These are phyloP conservation scores for Bibio marci DNA, from an alignment of 2,888 invertebrate species.

Conservation along the genomic window DNA sequence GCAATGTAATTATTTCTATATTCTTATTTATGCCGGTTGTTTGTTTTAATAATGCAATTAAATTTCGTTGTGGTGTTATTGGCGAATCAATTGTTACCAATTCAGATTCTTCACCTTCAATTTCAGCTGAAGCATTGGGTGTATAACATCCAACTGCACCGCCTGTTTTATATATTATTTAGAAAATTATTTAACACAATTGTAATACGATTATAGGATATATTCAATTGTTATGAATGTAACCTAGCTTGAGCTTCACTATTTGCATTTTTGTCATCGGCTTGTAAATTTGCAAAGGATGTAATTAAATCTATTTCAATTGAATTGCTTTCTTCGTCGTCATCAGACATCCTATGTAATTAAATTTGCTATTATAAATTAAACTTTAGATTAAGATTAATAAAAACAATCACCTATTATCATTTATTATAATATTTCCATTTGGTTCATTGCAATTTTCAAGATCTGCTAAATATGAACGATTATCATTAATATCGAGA, in stretches of 20 bases:
- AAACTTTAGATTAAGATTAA: constrained; percentile 12
- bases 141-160: constrained; percentile 39
- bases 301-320: constrained; percentile 38
- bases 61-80: constrained; percentile 47
- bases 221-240: too few relatives aligned
- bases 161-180: too few relatives aligned
- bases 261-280: constrained; percentile 35
- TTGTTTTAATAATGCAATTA: constrained; percentile 52
- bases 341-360: constrained; percentile 34
- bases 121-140: constrained; percentile 53
- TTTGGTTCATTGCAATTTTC: constrained; percentile 47
- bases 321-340: constrained; percentile 43
- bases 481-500: constrained; percentile 8
- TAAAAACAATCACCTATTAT: constrained; percentile 38
- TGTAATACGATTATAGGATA: too few relatives aligned
- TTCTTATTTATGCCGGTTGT: constrained; percentile 29
- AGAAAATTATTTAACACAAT: background rate
- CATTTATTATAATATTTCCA: constrained; percentile 47
- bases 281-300: constrained; percentile 36
- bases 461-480: too few relatives aligned
- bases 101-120: constrained; percentile 69
- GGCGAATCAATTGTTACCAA: constrained; percentile 62
- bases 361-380: background rate
- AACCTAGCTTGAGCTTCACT: constrained; percentile 19
- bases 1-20: constrained; percentile 30